Conservation (phyloP, 2,113 vertebrate genomes). For the Tetrao urogallus region DNA sequence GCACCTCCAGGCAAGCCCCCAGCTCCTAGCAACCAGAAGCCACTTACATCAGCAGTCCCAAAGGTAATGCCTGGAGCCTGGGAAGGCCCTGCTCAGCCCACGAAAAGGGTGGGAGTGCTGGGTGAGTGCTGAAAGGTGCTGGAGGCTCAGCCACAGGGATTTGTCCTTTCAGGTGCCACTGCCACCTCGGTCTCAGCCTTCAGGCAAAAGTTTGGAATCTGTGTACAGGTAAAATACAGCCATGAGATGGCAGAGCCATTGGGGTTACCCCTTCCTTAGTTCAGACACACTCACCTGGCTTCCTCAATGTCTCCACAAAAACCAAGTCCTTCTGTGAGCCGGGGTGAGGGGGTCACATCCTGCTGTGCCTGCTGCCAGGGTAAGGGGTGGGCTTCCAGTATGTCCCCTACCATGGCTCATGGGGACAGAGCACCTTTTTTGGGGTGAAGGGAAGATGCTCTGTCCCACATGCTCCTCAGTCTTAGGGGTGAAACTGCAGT, state of each 20-base stretch:
- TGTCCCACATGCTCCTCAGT: rapidly evolving
- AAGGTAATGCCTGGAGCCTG: background rate
- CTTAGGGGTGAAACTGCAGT: background rate
- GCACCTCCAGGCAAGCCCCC: background rate
- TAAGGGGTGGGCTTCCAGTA: background rate
- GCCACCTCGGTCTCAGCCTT: background rate
- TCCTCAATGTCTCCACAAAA: rapidly evolving
- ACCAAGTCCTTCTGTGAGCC: rapidly evolving
- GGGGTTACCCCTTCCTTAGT: rapidly evolving
- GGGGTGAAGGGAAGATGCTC: background rate
- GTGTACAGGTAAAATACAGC: conserved; percentile 67
- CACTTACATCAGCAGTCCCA: rapidly evolving
- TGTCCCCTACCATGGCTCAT: rapidly evolving
- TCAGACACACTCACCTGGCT: rapidly evolving
- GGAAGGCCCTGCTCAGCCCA: rapidly evolving
- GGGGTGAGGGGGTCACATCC: rapidly evolving
- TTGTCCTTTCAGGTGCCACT: conserved; percentile 57
- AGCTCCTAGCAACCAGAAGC: background rate
- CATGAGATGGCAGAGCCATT: background rate
- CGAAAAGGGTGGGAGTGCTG: rapidly evolving
- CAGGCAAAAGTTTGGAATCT: background rate
- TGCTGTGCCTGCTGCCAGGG: background rate
- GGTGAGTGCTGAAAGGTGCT: background rate
- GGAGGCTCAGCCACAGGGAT: background rate
- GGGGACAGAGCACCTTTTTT: background rate